These are phyloP conservation scores for Siniperca chuatsi DNA, from an alignment of 2,113 vertebrate genomes.

Conservation along the genomic window DNA sequence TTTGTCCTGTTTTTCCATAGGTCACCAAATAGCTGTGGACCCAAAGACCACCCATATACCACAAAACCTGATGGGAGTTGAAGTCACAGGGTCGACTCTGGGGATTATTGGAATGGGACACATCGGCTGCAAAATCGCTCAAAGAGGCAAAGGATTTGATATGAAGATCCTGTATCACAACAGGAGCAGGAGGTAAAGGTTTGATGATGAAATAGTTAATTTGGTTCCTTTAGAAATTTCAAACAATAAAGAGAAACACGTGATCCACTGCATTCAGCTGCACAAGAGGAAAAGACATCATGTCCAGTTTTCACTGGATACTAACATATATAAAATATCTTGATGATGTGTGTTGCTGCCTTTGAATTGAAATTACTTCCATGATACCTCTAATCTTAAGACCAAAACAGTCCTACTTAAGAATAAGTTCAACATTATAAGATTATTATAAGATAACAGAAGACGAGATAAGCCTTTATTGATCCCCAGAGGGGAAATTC, in stretches of 20 bases:
- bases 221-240: neutral
- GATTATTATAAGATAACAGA: no score
- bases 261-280: neutral
- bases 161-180: conserved; percentile 77
- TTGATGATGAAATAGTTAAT: neutral
- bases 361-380: no score
- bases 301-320: no score
- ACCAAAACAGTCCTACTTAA: no score
- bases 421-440: no score
- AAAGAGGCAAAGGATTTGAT: conserved; percentile 73
- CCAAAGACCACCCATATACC: conserved; percentile 30
- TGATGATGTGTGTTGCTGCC: no score
- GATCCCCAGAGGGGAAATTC: no score
- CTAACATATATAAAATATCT: no score
- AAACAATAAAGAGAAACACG: neutral
- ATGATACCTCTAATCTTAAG: no score
- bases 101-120: conserved; percentile 77
- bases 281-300: no score
- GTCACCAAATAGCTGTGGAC: conserved; percentile 49
- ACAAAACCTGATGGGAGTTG: conserved; percentile 46
- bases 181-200: conserved; percentile 58
- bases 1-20: conserved; percentile 31
- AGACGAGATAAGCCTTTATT: no score
- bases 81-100: conserved; percentile 74
- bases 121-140: conserved; percentile 69